phyloP scores from a whole-genome alignment of 2,797 vertebrate genomes.

The Phoebastria nigripes region DNA sequence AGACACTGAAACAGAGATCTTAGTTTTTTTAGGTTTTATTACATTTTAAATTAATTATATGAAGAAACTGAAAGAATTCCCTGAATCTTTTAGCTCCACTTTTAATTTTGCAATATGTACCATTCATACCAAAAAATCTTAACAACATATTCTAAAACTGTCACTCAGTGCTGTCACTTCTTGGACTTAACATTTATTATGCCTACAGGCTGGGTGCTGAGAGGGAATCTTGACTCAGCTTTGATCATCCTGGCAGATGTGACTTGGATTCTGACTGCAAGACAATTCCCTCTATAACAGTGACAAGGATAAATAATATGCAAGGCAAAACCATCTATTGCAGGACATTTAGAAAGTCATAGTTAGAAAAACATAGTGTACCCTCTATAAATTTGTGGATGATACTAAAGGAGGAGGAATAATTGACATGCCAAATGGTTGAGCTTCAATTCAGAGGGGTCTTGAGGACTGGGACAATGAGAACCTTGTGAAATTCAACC shows the following conservation, averaged over 20 bases:
- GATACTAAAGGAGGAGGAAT: background rate
- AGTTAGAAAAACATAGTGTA: background rate
- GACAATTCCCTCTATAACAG: background rate
- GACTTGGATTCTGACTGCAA: background rate
- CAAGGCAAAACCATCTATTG: background rate
- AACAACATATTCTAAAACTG: background rate
- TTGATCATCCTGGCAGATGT: background rate
- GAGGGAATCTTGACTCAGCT: background rate
- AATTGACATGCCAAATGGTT: background rate
- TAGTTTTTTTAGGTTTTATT: background rate
- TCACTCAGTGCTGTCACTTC: background rate
- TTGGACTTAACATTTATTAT: background rate
- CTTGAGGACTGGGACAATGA: background rate
- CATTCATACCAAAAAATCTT: background rate
- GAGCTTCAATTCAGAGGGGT: background rate
- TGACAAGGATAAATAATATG: background rate
- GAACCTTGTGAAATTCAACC: background rate
- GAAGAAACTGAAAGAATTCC: background rate
- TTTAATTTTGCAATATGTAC: background rate
- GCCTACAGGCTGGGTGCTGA: background rate
- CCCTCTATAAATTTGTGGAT: background rate
- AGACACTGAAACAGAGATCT: background rate
- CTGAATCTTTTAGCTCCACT: background rate
- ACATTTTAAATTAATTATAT: background rate
- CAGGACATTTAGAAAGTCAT: background rate